Evolutionary conservation across 2,888 invertebrate species (phyloP).

Genomic region (Papilio protenor): DNA sequence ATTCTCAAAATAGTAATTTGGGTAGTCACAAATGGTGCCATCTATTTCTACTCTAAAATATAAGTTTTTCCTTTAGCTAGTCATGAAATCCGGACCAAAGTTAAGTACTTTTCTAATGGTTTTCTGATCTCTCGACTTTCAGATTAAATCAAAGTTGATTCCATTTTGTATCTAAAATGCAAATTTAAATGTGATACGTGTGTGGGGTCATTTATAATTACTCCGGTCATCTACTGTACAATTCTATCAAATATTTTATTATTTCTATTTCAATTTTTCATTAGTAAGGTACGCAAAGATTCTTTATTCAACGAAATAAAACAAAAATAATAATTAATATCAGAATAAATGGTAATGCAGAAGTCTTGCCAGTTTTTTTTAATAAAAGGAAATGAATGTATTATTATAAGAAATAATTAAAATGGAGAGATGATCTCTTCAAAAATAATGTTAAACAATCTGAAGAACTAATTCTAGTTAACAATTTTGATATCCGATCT

Average conservation of each 20-base stretch:
- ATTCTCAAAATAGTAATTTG: not conserved
- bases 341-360: not conserved
- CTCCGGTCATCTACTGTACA: not conserved
- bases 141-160: slow-evolving; percentile 38
- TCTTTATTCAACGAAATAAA: not conserved
- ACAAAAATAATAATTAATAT: too few relatives aligned
- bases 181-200: slow-evolving; percentile 39
- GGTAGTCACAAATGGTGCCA: not conserved
- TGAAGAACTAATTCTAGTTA: too few relatives aligned
- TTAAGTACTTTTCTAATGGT: slow-evolving; percentile 40
- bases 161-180: slow-evolving; percentile 37
- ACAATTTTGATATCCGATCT: too few relatives aligned
- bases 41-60: not conserved
- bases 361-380: not conserved
- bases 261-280: not conserved
- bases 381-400: not conserved
- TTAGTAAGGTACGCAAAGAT: not conserved
- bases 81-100: slow-evolving; percentile 4
- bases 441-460: not conserved
- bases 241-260: not conserved
- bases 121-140: slow-evolving; percentile 40
- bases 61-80: not conserved
- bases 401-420: not conserved
- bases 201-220: slow-evolving; percentile 33
- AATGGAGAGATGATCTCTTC: not conserved